Conservation (phyloP, 1,140 invertebrate genomes). For the Archegozetes longisetosus region DNA sequence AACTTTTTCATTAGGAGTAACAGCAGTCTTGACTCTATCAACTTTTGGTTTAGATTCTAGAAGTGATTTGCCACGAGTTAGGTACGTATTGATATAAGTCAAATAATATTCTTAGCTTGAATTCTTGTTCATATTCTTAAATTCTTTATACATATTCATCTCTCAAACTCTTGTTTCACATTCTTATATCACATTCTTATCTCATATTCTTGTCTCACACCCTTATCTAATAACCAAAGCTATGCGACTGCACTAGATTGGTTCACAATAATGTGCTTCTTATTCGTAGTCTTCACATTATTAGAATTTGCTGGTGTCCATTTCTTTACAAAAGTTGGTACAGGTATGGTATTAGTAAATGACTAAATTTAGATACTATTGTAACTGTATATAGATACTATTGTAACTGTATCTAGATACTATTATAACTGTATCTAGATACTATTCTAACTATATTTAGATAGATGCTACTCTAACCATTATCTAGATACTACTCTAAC, state of each 20-base stretch:
- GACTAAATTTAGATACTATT: not conserved
- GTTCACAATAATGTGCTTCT: slow-evolving; percentile 80
- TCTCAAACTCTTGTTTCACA: too few relatives aligned
- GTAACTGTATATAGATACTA: not conserved
- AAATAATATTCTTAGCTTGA: not conserved
- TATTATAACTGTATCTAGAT: too few relatives aligned
- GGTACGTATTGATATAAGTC: not conserved
- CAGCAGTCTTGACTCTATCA: slow-evolving; percentile 73
- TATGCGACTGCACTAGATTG: slow-evolving; percentile 33
- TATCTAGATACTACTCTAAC: too few relatives aligned
- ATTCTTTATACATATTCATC: too few relatives aligned
- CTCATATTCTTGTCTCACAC: too few relatives aligned
- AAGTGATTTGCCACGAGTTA: slow-evolving; percentile 75
- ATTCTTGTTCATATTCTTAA: too few relatives aligned
- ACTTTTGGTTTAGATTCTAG: slow-evolving; percentile 79
- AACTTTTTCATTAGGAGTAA: slow-evolving; percentile 47
- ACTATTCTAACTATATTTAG: too few relatives aligned
- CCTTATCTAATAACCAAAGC: slow-evolving; percentile 23
- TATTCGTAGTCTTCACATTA: slow-evolving; percentile 79
- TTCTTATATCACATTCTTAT: too few relatives aligned
- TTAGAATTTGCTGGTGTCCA: slow-evolving; percentile 85
- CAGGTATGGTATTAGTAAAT: slow-evolving; percentile 13
- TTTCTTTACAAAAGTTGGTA: slow-evolving; percentile 68
- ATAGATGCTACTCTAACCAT: too few relatives aligned
- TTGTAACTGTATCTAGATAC: not conserved